phyloP scores from a whole-genome alignment of 2,113 vertebrate species.

The Dolichallabes microphthalmus region DNA sequence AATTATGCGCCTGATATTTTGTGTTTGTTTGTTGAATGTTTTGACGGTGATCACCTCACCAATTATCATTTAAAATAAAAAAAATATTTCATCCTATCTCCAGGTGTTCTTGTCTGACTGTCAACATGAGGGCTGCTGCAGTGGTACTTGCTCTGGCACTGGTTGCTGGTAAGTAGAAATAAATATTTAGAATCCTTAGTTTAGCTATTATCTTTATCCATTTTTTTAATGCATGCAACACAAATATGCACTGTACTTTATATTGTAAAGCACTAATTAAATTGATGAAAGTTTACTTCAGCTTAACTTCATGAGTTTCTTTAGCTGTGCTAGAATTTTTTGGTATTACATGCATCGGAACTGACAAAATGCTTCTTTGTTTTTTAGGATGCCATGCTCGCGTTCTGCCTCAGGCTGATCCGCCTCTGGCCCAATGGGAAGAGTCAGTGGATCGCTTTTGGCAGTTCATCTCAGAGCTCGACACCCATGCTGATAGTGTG shows the following conservation, averaged over 20 bases:
- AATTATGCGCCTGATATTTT: neutral
- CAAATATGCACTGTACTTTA: neutral
- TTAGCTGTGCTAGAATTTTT: neutral
- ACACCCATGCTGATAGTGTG: conserved; percentile 62
- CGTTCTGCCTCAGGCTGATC: conserved; percentile 56
- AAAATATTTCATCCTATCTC: neutral
- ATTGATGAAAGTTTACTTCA: neutral
- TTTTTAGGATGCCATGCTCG: conserved; percentile 73
- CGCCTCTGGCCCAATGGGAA: conserved; percentile 65
- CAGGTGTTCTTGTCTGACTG: conserved; percentile 65
- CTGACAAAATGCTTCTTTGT: neutral
- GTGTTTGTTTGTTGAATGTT: neutral
- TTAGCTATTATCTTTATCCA: neutral
- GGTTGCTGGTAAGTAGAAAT: conserved; percentile 65
- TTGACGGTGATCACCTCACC: neutral
- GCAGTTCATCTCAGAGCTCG: conserved; percentile 66
- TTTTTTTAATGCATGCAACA: neutral
- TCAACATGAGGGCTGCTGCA: conserved; percentile 72
- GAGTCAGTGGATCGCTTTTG: conserved; percentile 70
- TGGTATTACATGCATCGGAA: neutral
- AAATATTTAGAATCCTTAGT: neutral
- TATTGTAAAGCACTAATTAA: neutral
- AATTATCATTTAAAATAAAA: neutral
- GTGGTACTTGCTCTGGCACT: conserved; percentile 71
- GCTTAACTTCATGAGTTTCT: neutral